Base-by-base conservation (phyloP, 2,888 invertebrate genomes). In the Frankliniella fusca region DNA sequence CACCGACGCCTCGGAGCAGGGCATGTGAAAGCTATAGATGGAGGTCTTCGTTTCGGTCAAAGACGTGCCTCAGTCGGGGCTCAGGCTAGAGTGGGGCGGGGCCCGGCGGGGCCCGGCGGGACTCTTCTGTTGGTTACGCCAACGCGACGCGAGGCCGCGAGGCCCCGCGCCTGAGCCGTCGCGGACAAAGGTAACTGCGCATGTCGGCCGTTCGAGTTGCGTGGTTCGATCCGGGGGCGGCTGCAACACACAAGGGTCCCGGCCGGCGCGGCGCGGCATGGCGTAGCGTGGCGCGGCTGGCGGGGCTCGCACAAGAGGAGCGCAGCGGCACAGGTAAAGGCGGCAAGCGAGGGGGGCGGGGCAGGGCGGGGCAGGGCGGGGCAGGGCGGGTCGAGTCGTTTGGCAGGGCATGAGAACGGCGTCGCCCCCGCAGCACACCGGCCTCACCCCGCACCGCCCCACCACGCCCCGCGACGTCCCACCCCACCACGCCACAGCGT, bases 371-470 rank as follows among this genome's bases (percentile, higher is more conserved):
- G 61, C 20, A 15, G 20, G 61, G 61, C 61, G 15, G 61, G 1
- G 54, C n/a, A n/a, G 54, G 15, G 54, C 15, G 54, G 54, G 54
- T 54, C 54, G 54, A 54, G 15, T 54, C 54, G 54, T 54, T 54
- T 61, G 70, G 70, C 27, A 12, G 70, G 27, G 70, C 70, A 76
- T 76, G 70, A 76, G 70, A 76, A 76, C 70, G 70, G 70, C 70
- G 27, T 76, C 70, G 70, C 70, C 70, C 27, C 70, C 70, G 70
- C 70, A 27, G 70, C 70, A 8, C 12, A 12, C 70, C 23, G 70
- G 23, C 23, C 7, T 23, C 27, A 10, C 70, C 70, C 70, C 1
- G 23, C 70, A 7, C 65, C n/a, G n/a, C 70, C 1, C 27, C 70
- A 7, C 65, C n/a, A 3, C 70, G 65, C 65, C 70, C 70, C 70